Base-by-base conservation (phyloP, 2,888 invertebrate genomes). In the Nudaria mundana region DNA sequence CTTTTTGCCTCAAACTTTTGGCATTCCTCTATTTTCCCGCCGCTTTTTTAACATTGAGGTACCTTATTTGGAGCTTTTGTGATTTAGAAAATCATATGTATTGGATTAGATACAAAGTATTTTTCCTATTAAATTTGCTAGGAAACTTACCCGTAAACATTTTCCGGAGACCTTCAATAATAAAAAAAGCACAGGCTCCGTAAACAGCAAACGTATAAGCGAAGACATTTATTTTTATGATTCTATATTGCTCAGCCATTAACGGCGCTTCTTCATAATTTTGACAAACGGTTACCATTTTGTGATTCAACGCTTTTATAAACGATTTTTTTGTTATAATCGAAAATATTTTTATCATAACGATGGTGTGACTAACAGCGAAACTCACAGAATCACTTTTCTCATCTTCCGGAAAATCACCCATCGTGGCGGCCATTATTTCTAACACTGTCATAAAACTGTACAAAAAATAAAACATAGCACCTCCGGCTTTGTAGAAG, bases 81-180 rank as follows among this genome's bases (percentile, higher is more conserved):
- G n/a, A n/a, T n/a, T n/a, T n/a, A n/a, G n/a, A n/a, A n/a, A n/a
- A n/a, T n/a, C n/a, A n/a, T n/a, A n/a, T n/a, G n/a, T n/a, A n/a
- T n/a, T 3, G 8, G 20, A 1, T 5, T 12, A 25, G 7, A 3
- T 1, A 13, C 3, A 1, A 30, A 3, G 7, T 7, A 18, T 4
- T 4, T 18, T 12, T 5, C 0, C 8, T 30, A 20, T 1, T 8
- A 30, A 5, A 25, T 24, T 14, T 4, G 10, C 25, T 7, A 10
- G 1, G 1, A 15, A 34, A 50, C 56, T 43, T 40, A 81, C 86
- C 83, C 30, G 60, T 52, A 29, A 58, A 48, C 44, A 73, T 40
- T 53, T 84, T 86, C 39, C 79, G 65, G 7, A 83, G 43, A 2
- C 84, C 87, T 62, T 86, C 85, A 43, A 76, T 72, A 30, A 85